Percentiles rank a stretch among this genome's conserved stretches.
These are phyloP conservation scores for Charadrius vociferus DNA, from an alignment of 2,113 vertebrate genomes.

Conservation along the genomic window DNA sequence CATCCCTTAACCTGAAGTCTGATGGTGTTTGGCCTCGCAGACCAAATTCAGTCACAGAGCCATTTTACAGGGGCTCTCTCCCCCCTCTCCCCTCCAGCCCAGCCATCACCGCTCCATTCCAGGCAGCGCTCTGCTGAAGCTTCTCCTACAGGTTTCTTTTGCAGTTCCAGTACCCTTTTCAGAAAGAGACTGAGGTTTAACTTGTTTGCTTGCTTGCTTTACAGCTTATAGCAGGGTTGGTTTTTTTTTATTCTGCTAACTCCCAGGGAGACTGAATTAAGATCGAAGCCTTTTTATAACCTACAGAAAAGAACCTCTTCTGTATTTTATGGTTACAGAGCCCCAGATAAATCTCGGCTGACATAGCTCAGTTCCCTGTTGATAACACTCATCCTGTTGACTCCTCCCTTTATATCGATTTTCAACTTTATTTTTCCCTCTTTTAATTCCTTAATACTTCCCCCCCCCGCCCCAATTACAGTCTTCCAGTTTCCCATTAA, in stretches of 20 bases:
- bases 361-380: not conserved
- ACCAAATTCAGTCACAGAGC: fast-evolving
- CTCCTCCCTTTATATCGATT: not conserved
- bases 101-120: not conserved
- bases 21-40: not conserved
- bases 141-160: not conserved
- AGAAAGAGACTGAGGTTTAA: not conserved
- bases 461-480: not conserved
- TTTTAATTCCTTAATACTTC: not conserved
- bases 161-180: not conserved
- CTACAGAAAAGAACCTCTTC: not conserved
- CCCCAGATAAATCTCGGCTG: not conserved
- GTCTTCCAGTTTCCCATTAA: not conserved
- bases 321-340: not conserved
- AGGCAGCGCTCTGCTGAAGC: not conserved
- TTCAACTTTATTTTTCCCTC: not conserved
- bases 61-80: not conserved
- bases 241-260: not conserved
- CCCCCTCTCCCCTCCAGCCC: fast-evolving
- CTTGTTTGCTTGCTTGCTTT: not conserved
- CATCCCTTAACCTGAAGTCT: not conserved
- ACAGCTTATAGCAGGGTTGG: not conserved
- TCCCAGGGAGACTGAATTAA: not conserved
- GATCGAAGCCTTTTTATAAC: not conserved
- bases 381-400: not conserved